phyloP scores from a whole-genome alignment of 1,140 invertebrate species.

The Neotoxoptera formosana region DNA sequence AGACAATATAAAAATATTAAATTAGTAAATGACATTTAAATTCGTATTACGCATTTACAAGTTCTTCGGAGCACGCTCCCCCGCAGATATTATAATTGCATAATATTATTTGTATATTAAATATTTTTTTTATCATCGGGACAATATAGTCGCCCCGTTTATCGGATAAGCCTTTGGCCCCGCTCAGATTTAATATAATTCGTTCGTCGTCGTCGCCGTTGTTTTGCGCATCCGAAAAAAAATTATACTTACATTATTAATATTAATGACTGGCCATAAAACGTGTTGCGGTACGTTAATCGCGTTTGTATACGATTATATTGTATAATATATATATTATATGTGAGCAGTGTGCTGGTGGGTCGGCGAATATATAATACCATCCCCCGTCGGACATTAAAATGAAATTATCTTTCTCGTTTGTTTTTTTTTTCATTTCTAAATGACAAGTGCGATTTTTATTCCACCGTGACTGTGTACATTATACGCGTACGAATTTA shows the following conservation, averaged over 20 bases:
- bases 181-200: conserved; percentile 22
- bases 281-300: conserved; percentile 57
- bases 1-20: background rate
- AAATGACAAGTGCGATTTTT: conserved; percentile 49
- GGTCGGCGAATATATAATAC: background rate
- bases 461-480: background rate
- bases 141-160: background rate
- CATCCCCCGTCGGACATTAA: conserved; percentile 50
- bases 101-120: background rate
- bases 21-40: background rate
- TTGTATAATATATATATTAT: background rate
- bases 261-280: conserved; percentile 55
- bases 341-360: background rate
- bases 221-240: background rate
- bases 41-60: background rate
- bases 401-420: conserved; percentile 48
- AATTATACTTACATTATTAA: conserved; percentile 51
- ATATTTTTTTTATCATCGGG: background rate
- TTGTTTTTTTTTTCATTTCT: background rate
- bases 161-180: background rate
- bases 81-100: background rate
- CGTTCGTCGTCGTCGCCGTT: background rate
- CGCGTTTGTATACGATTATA: conserved; percentile 43
- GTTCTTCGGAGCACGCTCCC: background rate
- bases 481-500: conserved; percentile 9